These are phyloP conservation scores for Druon quercuslanigerum DNA, from an alignment of 1,140 invertebrate genomes.

Conservation along the genomic window DNA sequence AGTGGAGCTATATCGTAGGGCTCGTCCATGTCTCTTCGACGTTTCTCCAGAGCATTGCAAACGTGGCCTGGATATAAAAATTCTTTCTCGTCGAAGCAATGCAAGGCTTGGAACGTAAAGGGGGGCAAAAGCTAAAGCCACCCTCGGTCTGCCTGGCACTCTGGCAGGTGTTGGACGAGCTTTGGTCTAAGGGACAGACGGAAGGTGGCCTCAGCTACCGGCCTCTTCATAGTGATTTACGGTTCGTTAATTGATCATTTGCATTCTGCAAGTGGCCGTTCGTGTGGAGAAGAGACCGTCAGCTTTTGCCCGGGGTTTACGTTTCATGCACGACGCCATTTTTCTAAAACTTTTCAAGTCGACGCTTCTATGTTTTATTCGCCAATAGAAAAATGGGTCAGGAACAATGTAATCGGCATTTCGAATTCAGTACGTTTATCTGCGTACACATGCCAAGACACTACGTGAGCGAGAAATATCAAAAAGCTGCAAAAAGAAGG, in stretches of 20 bases:
- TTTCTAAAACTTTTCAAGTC: not conserved
- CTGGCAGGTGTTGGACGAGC: constrained; percentile 35
- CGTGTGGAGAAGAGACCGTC: constrained; percentile 25
- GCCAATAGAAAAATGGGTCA: constrained; percentile 66
- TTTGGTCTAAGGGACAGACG: constrained; percentile 43
- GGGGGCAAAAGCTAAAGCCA: constrained; percentile 34
- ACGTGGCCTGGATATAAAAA: constrained; percentile 67
- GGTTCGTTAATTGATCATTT: constrained; percentile 72
- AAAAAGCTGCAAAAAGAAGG: not conserved
- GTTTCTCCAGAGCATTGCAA: constrained; percentile 55
- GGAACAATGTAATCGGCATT: constrained; percentile 55
- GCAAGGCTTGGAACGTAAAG: constrained; percentile 33
- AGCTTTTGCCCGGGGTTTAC: not conserved
- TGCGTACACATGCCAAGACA: constrained; percentile 45
- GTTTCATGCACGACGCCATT: not conserved
- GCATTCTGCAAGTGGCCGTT: constrained; percentile 59
- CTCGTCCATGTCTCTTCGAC: constrained; percentile 46
- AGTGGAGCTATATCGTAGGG: constrained; percentile 6
- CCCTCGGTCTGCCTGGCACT: constrained; percentile 42
- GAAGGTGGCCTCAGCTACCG: constrained; percentile 42
- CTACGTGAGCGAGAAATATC: constrained; percentile 7
- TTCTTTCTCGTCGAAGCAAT: constrained; percentile 39
- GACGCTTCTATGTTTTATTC: constrained; percentile 46
- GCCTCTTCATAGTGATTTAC: constrained; percentile 64
- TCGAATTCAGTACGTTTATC: constrained; percentile 50